Base-by-base conservation (phyloP, 2,888 invertebrate species). In the Leptogaster cylindrica region DNA sequence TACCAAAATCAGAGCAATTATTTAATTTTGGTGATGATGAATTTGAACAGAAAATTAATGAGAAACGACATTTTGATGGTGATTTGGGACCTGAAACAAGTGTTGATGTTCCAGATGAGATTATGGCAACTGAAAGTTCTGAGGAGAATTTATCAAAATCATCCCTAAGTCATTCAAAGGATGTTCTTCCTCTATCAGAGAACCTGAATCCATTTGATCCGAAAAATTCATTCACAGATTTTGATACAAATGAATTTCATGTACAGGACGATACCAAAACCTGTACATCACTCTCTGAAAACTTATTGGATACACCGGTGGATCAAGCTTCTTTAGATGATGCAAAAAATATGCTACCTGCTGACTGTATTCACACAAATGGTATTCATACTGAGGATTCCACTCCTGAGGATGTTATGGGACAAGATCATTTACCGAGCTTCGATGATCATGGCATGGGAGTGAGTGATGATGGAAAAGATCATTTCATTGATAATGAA, bases 11-110 rank as follows among this genome's bases (percentile, higher is more conserved):
- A 16, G 61, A 65, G 41, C 39, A 41, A 52, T 27, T 52, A 7
- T 41, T 44, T 28, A 2, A 61, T 12, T 65, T 48, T 25, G 51
- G 18, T 5, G 50, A 48, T 25, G 36, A 31, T 16, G 44, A 16
- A 23, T 33, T 25, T 25, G 27, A 65, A 4, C 5, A 23, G 25
- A 50, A 48, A 16, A 6, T 14, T 7, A 50, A 28, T 39, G 65
- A 65, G 3, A 50, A 65, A 16, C 33, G 36, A 52, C 25, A 27
- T 7, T 65, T 51, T 33, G 87, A 86, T 73, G 86, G 86, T 70
- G 89, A 90, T 78, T 84, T 89, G 71, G 91, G 90, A 2, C 90
- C 90, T 0, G 91, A 91, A 82, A 90, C 89, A 0, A 88, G 90
- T 71, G 89, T 90, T 7, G 91, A 90, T 78, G 84, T 86, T 23